Base-by-base conservation (phyloP, 2,113 vertebrate genomes). In the Cephalopterus ornatus region DNA sequence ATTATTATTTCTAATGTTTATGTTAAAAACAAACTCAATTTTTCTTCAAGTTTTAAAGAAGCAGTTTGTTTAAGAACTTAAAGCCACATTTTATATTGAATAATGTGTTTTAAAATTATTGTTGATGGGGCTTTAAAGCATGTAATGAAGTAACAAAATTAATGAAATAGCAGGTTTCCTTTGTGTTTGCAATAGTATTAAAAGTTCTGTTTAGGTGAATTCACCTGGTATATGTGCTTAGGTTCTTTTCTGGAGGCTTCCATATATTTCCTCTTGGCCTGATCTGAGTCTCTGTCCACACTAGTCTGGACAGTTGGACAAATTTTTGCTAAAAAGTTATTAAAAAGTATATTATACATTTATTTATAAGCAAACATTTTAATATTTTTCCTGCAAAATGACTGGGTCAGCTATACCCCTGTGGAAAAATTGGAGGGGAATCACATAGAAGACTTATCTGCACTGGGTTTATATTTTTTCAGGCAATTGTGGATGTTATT, bases 401-500 rank as follows among this genome's bases (percentile, higher is more conserved):
- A 78, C 35, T 5, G n/a, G 24, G 62, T 27, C 44, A 79, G 27
- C 56, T 81, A 89, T 89, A 80, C 12, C 11, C 47, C 39, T 81
- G 46, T 47, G 67, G 67, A 77, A 78, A 41, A 78, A 39, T 47
- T 73, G 33, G 21, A 27, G 44, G 23, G 28, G 42, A 49, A 24
- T 71, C 33, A 62, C 39, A 80, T 70, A 46, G 42, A 88, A 44
- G 49, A 81, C 67, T 56, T 56, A 77, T 59, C 53, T 86, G 11
- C 73, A 65, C 62, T 76, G 76, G 50, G 80, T 68, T 49, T 97
- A 56, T 97, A 37, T 95, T 92, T 96, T 96, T 78, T 93, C 55
- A 98, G 98, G 98, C 98, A 96, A 98, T 98, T 96, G 93, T 98
- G 97, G 98, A 98, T 71, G 98, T 98, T 96, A 98, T 98, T 95